Percentiles rank a stretch among this genome's conserved stretches.
Evolutionary conservation across 2,888 invertebrate species (phyloP).

Genomic region (Lumbricus terrestris): DNA sequence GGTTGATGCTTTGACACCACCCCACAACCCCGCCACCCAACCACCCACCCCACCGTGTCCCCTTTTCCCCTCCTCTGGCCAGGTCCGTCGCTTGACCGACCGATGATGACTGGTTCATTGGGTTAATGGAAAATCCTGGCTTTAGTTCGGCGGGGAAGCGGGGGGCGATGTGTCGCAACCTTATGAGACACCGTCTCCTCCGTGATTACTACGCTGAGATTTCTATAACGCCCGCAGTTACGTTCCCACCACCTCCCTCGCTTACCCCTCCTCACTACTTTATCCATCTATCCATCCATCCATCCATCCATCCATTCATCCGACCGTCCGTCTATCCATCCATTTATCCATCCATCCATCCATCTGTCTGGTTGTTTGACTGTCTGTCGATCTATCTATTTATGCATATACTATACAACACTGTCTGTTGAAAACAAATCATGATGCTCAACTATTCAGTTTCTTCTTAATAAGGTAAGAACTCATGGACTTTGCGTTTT

Average conservation of each 20-base stretch:
- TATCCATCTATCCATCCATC: neutral
- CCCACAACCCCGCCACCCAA: too few relatives aligned
- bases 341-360: constrained; percentile 9
- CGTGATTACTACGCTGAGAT: neutral
- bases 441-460: too few relatives aligned
- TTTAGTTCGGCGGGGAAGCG: too few relatives aligned
- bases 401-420: too few relatives aligned
- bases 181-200: neutral
- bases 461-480: too few relatives aligned
- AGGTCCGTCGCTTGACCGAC: too few relatives aligned
- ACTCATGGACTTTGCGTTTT: too few relatives aligned
- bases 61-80: too few relatives aligned
- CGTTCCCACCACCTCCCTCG: neutral
- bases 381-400: neutral
- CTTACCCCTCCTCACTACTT: neutral
- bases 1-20: neutral
- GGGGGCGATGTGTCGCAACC: neutral
- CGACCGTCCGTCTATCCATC: too few relatives aligned
- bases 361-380: constrained; percentile 4
- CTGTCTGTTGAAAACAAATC: too few relatives aligned
- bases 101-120: neutral
- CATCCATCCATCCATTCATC: neutral
- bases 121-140: constrained; percentile 3
- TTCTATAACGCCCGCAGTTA: neutral
- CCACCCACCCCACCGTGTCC: neutral